Evolutionary conservation across 2,888 invertebrate species (phyloP).

Genomic region (Euzetes globulus): DNA sequence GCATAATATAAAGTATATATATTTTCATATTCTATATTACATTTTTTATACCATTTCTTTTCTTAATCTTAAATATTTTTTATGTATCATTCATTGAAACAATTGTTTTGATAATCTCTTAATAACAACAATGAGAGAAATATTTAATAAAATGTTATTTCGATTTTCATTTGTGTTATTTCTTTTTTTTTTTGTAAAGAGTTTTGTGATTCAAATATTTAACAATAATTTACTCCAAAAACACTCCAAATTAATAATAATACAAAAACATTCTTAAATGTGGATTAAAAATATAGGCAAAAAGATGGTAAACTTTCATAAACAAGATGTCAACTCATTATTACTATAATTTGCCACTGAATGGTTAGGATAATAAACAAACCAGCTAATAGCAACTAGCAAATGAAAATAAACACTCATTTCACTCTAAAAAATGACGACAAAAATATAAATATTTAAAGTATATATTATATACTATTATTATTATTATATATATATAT

Average conservation of each 20-base stretch:
- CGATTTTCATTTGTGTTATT: neutral
- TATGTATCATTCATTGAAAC: no score
- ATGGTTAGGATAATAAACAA: no score
- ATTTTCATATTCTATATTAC: neutral
- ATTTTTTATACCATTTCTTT: no score
- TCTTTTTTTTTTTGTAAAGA: neutral
- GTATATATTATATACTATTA: neutral
- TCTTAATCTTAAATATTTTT: no score
- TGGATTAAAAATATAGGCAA: neutral
- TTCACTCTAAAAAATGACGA: neutral
- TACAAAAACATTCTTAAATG: neutral
- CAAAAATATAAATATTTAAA: neutral
- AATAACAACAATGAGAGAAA: no score
- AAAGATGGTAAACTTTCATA: neutral
- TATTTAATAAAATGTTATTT: no score
- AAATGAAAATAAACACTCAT: no score
- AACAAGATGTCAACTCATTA: conserved; percentile 10
- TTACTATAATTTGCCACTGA: conserved; percentile 7
- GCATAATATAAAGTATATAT: neutral
- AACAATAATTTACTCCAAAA: neutral
- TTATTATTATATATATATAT: neutral
- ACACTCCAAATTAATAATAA: no score
- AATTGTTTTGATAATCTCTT: no score
- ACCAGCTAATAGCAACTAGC: no score
- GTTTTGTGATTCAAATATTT: neutral